Base-by-base conservation (phyloP, 2,113 vertebrate genomes). In the Globicephala melas region DNA sequence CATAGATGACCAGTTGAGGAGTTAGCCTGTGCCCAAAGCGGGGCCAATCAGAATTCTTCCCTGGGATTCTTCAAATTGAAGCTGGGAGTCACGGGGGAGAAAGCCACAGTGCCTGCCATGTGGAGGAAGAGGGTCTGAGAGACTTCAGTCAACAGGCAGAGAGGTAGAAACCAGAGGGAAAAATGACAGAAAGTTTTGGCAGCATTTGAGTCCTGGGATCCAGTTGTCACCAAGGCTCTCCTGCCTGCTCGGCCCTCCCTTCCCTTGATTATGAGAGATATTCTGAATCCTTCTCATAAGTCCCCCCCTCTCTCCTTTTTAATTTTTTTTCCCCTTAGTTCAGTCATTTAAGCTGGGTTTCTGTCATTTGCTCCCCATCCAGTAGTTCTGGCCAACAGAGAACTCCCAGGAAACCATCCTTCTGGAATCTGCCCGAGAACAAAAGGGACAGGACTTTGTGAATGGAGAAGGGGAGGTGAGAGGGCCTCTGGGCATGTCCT, bases 271-370 rank as follows among this genome's bases (percentile, higher is more conserved):
- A 47, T 13, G 58, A 96, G 58, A 76, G 68, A 41, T 9, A 23
- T 12, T 86, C 71, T 5, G 9, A 70, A 80, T 36, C 62, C 47
- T 89, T 90, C 41, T 36, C 65, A 7, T 26, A 73, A 73, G 8
- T 2, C 1, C 25, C 13, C 23, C 5, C 0, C 0, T 13, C 3
- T 5, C 1, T 11, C 8, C 12, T 47, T 28, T 25, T 41, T 18
- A 0, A 2, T 15, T 60, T 74, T 15, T 15, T 60, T 74, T 4
- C 25, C 9, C 2, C n/a, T 76, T 60, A 4, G 1, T 58, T 82
- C 31, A 7, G 1, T 55, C 67, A 26, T n/a, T 76, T 50, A 36
- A 60, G 41, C 17, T 3, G 1, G 33, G 9, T 65, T 80, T 90
- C 50, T 79, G 33, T 73, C 44, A 15, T 65, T 38, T 41, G 25